These are phyloP conservation scores for Equus quagga DNA, from an alignment of 2,113 vertebrate genomes.

Conservation along the genomic window DNA sequence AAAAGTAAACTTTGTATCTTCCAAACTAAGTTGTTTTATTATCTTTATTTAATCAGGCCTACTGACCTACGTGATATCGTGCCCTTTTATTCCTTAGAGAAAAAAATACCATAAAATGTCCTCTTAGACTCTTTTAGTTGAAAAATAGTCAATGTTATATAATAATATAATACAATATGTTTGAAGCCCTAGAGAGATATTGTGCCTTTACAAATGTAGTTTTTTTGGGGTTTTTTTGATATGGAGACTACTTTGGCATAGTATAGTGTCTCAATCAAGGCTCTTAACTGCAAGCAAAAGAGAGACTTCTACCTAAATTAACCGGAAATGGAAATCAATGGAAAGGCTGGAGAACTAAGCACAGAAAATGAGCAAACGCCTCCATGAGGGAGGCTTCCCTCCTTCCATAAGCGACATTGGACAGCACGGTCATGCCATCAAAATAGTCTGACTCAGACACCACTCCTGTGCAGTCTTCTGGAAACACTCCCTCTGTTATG, in stretches of 20 bases:
- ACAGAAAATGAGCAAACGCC: background rate
- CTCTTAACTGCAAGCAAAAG: background rate
- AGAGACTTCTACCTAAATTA: background rate
- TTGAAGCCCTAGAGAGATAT: background rate
- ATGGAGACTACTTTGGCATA: background rate
- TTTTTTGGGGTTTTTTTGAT: background rate
- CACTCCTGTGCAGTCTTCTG: background rate
- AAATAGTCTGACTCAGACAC: background rate
- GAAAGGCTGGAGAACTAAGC: background rate
- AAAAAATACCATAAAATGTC: background rate
- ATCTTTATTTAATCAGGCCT: background rate
- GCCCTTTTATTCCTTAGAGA: background rate
- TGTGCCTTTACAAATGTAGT: background rate
- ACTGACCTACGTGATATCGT: background rate
- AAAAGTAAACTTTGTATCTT: background rate
- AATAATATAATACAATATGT: background rate
- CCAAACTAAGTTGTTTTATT: slow-evolving; percentile 2
- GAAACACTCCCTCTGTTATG: background rate
- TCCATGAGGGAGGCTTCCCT: background rate
- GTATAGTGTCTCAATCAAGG: background rate
- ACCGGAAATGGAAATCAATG: background rate
- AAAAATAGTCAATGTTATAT: background rate
- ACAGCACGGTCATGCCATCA: background rate
- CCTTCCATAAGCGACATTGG: no score
- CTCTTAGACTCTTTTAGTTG: background rate